Evolutionary conservation across 2,113 vertebrate genomes (phyloP).

Genomic region (Furnarius figulus): DNA sequence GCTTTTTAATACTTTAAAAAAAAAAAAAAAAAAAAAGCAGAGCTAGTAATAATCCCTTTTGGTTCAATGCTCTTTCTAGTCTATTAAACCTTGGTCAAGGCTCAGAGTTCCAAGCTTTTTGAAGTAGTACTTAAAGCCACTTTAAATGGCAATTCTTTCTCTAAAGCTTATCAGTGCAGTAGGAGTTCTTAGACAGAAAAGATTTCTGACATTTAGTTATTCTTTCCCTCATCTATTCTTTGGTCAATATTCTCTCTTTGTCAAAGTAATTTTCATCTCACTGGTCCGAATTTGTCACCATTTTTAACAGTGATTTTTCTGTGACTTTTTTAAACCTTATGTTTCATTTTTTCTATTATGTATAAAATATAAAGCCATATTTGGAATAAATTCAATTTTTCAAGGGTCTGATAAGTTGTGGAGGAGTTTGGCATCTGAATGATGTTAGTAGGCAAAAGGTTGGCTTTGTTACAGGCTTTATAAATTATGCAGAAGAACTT

Average conservation of each 20-base stretch:
- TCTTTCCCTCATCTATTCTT: not conserved
- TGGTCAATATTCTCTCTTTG: not conserved
- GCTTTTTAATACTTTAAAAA: not conserved
- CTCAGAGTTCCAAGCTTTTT: not conserved
- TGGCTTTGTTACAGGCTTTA: not conserved
- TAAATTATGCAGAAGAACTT: not conserved
- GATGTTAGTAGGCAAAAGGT: not conserved
- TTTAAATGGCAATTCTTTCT: not conserved
- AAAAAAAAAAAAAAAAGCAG: not conserved
- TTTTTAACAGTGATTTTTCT: not conserved
- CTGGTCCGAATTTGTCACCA: not conserved
- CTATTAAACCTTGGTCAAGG: not conserved
- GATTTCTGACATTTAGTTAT: not conserved
- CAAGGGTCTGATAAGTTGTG: not conserved
- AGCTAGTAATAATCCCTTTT: not conserved
- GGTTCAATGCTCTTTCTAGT: not conserved
- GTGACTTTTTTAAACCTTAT: not conserved
- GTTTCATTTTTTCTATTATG: not conserved
- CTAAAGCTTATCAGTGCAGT: not conserved
- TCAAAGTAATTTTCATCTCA: not conserved
- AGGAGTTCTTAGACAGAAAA: not conserved
- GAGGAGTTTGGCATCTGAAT: not conserved
- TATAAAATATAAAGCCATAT: not conserved
- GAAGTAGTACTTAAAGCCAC: not conserved
- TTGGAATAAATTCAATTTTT: not conserved